Conservation (phyloP, 2,888 invertebrate species). For the Zygothrica quintamaculata region DNA sequence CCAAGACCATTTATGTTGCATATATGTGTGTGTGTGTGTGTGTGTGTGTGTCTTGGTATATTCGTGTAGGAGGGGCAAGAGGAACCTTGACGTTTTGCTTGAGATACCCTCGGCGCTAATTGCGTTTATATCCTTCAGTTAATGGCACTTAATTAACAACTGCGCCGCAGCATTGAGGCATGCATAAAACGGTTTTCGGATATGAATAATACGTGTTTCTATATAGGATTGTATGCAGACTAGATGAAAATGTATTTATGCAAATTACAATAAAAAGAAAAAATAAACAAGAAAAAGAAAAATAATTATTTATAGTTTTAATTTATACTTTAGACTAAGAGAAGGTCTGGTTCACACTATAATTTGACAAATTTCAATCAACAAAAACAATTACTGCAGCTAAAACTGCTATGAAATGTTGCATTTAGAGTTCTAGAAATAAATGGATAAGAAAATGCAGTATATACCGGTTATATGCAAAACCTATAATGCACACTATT, state of each 20-base stretch:
- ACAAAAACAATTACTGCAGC: no score
- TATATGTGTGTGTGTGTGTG: slow-evolving; percentile 12
- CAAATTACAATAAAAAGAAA: slow-evolving; percentile 6
- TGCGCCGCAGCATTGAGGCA: slow-evolving; percentile 71
- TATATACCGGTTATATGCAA: no score
- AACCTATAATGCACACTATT: no score
- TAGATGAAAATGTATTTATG: slow-evolving; percentile 44
- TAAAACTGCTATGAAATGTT: no score
- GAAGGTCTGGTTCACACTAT: background rate
- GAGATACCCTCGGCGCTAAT: slow-evolving; percentile 81
- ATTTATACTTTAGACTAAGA: background rate
- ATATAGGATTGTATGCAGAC: slow-evolving; percentile 28
- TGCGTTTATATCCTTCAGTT: slow-evolving; percentile 83
- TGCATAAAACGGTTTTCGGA: slow-evolving; percentile 45
- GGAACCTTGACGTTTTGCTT: slow-evolving; percentile 67
- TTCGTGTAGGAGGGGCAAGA: slow-evolving; percentile 9
- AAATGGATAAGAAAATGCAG: no score
- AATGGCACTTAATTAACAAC: slow-evolving; percentile 81
- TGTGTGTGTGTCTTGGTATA: slow-evolving; percentile 9
- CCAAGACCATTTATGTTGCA: slow-evolving; percentile 47
- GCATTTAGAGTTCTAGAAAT: no score
- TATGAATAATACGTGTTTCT: slow-evolving; percentile 13
- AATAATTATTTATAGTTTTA: slow-evolving; percentile 12
- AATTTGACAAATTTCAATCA: background rate
- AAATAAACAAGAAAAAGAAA: no score